Percentiles rank a stretch among this genome's conserved stretches.
These are phyloP conservation scores for Choloepus didactylus DNA, from an alignment of 2,797 vertebrate species.

Conservation along the genomic window DNA sequence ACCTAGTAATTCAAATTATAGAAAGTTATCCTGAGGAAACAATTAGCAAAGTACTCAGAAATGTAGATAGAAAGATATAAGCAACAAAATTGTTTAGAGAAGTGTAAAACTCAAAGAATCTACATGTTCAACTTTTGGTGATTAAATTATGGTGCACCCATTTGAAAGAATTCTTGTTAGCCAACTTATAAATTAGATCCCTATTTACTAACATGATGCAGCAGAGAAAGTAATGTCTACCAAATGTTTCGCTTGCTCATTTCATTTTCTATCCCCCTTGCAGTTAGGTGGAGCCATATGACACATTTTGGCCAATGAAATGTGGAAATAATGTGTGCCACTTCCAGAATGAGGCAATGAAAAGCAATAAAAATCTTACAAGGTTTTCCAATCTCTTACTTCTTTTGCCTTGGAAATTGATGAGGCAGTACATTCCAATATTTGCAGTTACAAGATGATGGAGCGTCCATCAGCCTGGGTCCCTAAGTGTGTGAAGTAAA, in stretches of 20 bases:
- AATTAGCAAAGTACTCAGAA: neutral
- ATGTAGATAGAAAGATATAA: neutral
- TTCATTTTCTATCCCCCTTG: neutral
- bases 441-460: neutral
- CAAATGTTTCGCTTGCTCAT: neutral
- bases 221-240: neutral
- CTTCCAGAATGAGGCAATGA: neutral
- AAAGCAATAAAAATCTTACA: neutral
- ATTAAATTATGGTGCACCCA: neutral
- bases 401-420: neutral
- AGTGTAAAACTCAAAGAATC: neutral
- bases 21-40: constrained; percentile 16
- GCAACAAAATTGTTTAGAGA: neutral
- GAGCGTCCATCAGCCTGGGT: neutral
- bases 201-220: neutral
- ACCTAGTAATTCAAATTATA: constrained; percentile 22
- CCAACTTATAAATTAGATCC: neutral
- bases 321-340: neutral
- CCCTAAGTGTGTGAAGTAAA: neutral
- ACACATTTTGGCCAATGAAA: neutral
- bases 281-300: neutral
- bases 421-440: neutral
- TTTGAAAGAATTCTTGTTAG: constrained; percentile 10
- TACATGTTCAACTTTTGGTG: neutral
- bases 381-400: neutral